These are phyloP conservation scores for Pachycephus smyrnensis DNA, from an alignment of 2,888 invertebrate genomes.

Conservation along the genomic window DNA sequence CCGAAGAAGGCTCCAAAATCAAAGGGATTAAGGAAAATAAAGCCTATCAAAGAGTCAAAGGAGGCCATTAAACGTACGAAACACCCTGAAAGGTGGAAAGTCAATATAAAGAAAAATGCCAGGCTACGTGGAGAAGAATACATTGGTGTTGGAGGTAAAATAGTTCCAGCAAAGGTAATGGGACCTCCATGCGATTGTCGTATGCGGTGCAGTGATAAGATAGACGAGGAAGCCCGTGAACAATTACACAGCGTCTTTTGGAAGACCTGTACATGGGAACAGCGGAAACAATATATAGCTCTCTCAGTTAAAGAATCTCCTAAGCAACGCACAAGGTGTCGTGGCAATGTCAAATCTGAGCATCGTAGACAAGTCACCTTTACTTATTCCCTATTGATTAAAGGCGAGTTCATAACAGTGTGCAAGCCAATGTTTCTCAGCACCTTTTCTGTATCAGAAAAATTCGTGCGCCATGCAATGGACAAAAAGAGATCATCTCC, in stretches of 20 bases:
- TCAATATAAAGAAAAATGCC: conserved; percentile 52
- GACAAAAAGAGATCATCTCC: conserved; percentile 48
- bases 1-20: conserved; percentile 18
- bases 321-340: conserved; percentile 48
- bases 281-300: conserved; percentile 49
- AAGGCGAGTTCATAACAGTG: conserved; percentile 46
- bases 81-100: conserved; percentile 50
- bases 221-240: conserved; percentile 42
- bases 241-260: conserved; percentile 48
- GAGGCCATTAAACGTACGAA: conserved; percentile 37
- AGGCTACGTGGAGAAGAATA: conserved; percentile 47
- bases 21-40: conserved; percentile 16
- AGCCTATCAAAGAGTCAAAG: conserved; percentile 20
- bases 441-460: conserved; percentile 51
- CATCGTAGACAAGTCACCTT: conserved; percentile 47
- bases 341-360: conserved; percentile 41
- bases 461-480: conserved; percentile 51
- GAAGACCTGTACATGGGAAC: conserved; percentile 49
- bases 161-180: conserved; percentile 50
- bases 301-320: conserved; percentile 50
- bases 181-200: conserved; percentile 52
- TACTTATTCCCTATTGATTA: conserved; percentile 45
- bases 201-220: conserved; percentile 47
- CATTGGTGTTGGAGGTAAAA: conserved; percentile 49
- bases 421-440: conserved; percentile 55